Conservation (phyloP, 2,797 vertebrate species). For the Clarias pachynema region DNA sequence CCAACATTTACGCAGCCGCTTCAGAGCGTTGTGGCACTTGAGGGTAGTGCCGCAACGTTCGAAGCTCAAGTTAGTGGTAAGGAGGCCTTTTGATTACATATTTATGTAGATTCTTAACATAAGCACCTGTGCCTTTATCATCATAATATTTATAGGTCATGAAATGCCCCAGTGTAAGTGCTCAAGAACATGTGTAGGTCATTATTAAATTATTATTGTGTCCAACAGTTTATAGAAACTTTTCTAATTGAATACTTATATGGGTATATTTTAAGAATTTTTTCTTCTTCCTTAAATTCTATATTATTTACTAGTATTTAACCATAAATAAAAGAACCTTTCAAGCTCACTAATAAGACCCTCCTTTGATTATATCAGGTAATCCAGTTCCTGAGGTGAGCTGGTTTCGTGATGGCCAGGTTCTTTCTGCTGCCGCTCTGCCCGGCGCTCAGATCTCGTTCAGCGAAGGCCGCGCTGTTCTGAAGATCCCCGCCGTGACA, state of each 20-base stretch:
- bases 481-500: slow-evolving; percentile 88
- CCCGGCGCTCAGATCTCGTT: slow-evolving; percentile 95
- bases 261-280: background rate
- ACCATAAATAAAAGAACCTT: slow-evolving; percentile 80
- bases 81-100: background rate
- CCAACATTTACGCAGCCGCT: slow-evolving; percentile 95
- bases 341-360: background rate
- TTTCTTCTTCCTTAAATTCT: background rate
- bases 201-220: background rate
- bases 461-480: slow-evolving; percentile 95
- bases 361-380: too few species aligned
- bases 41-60: slow-evolving; percentile 99
- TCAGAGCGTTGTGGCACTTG: slow-evolving; percentile 97
- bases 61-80: slow-evolving; percentile 91
- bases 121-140: background rate
- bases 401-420: slow-evolving; percentile 82
- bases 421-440: slow-evolving; percentile 86
- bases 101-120: too few species aligned
- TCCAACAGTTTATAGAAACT: background rate
- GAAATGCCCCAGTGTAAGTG: background rate
- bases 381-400: slow-evolving; percentile 97
- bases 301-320: background rate
- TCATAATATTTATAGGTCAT: background rate
- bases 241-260: background rate
- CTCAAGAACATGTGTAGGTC: background rate